Evolutionary conservation across 37 sponge, comb jelly and placozoan genomes (phyloP).

Genomic region (Geodia barretti): DNA sequence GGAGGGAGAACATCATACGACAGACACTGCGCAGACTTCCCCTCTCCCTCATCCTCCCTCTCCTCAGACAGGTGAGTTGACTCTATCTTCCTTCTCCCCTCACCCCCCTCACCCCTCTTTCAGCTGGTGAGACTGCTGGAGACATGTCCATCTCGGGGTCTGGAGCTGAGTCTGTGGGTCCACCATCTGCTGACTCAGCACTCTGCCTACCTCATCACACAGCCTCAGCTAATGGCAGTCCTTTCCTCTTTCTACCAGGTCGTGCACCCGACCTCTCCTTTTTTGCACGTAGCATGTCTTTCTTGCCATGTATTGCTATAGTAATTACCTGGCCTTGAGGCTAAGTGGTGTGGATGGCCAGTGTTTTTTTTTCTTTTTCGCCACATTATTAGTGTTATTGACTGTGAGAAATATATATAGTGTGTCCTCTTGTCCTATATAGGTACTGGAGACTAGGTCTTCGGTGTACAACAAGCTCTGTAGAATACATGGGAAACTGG

Average conservation of each 20-base stretch:
- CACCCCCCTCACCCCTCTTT: no score
- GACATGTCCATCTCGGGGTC: conserved; percentile 23
- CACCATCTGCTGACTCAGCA: conserved; percentile 35
- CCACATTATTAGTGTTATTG: no score
- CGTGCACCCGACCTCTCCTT: conserved; percentile 1
- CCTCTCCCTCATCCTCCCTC: conserved; percentile 25
- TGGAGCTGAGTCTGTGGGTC: conserved; percentile 61
- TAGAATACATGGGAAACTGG: conserved; percentile 61
- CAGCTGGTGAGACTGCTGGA: conserved; percentile 36
- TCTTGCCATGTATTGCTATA: no score
- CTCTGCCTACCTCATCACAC: conserved; percentile 63
- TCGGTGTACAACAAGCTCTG: conserved; percentile 27
- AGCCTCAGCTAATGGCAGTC: neutral
- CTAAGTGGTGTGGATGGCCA: neutral
- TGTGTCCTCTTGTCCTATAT: conserved; percentile 26
- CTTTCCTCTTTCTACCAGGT: neutral
- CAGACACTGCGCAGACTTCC: conserved; percentile 42
- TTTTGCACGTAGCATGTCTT: no score
- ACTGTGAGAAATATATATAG: no score
- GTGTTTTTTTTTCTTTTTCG: neutral
- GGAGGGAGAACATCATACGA: conserved; percentile 28
- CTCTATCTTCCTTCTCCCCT: neutral
- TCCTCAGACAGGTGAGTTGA: conserved; percentile 34
- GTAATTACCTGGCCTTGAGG: no score
- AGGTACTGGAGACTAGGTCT: conserved; percentile 41